Percentiles rank a stretch among this genome's conserved stretches.
Conservation (phyloP, 2,113 vertebrate genomes). For the Daphoenositta chrysoptera region DNA sequence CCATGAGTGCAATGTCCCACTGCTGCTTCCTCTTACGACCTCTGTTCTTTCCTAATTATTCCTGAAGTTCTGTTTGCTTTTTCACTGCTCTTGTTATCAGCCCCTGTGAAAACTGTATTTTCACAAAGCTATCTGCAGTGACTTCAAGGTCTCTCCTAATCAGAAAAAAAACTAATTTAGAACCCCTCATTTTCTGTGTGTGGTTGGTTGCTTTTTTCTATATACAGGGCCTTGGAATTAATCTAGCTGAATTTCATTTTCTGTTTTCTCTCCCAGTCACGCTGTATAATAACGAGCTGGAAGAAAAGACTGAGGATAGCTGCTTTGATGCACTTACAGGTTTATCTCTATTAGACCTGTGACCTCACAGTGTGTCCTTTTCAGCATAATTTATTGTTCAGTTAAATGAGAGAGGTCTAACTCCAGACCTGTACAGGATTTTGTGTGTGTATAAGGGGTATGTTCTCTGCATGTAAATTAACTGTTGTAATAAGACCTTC, state of each 20-base stretch:
- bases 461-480: not conserved
- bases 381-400: not conserved
- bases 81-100: not conserved
- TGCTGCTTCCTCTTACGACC: not conserved
- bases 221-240: not conserved
- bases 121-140: not conserved
- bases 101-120: not conserved
- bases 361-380: not conserved
- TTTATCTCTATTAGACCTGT: not conserved
- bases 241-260: not conserved
- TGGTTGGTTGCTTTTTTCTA: not conserved
- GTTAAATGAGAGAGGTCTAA: not conserved
- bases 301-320: not conserved
- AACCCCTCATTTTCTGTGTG: not conserved
- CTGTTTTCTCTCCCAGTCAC: not conserved
- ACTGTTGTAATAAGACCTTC: not conserved
- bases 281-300: not conserved
- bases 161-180: not conserved
- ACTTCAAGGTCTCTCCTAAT: not conserved
- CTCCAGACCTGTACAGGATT: not conserved
- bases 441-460: accelerated
- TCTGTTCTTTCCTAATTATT: not conserved
- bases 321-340: not conserved
- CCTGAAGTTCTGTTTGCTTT: not conserved
- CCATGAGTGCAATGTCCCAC: not conserved